These are phyloP conservation scores for Caenorhabditis sp. DNA, from an alignment of 2,888 invertebrate genomes.

Conservation along the genomic window DNA sequence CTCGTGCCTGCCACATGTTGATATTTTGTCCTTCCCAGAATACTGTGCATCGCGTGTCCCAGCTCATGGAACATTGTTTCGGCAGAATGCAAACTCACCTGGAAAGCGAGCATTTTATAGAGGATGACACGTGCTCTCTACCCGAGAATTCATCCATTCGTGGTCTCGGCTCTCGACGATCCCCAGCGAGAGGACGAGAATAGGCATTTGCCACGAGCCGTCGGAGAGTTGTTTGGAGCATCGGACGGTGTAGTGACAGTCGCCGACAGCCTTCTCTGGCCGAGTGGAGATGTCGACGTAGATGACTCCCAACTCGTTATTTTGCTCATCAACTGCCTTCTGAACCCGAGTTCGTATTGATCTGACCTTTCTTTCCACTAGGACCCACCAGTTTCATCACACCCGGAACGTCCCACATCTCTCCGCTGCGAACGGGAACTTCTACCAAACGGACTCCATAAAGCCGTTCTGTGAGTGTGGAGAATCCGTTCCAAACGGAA, in stretches of 20 bases:
- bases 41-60: conserved; percentile 99
- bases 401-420: conserved; percentile 56
- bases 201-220: conserved; percentile 71
- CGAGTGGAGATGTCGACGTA: conserved; percentile 97
- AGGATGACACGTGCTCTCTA: background rate
- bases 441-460: conserved; percentile 88
- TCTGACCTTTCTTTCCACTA: background rate
- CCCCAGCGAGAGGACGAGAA: conserved; percentile 77
- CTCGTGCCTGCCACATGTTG: conserved; percentile 95
- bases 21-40: conserved; percentile 93
- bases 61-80: conserved; percentile 98
- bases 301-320: conserved; percentile 88
- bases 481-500: conserved; percentile 85
- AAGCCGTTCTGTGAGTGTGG: conserved; percentile 87
- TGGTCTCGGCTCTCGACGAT: conserved; percentile 33
- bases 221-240: conserved; percentile 85
- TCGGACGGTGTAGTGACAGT: conserved; percentile 98
- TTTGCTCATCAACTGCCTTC: conserved; percentile 85
- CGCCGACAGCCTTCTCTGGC: conserved; percentile 91
- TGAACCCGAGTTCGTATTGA: conserved; percentile 8
- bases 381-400: conserved; percentile 54
- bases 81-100: conserved; percentile 81
- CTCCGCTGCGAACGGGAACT: conserved; percentile 79
- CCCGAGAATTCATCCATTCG: conserved; percentile 44
- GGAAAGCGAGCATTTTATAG: background rate